phyloP scores from a whole-genome alignment of 2,888 invertebrate genomes.

The Hermodice carunculata region DNA sequence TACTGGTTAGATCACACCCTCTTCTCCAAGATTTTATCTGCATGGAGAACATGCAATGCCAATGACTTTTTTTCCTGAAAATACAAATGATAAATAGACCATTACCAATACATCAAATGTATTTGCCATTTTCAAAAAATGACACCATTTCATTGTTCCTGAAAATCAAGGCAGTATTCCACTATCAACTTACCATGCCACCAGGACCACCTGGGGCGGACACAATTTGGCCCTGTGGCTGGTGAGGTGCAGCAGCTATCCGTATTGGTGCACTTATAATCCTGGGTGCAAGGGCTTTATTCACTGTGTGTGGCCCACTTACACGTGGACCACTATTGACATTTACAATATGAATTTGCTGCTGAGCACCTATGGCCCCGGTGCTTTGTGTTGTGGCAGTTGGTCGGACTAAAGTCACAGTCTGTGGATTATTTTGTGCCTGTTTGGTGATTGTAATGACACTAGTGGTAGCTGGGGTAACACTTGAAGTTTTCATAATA shows the following conservation, averaged over 20 bases:
- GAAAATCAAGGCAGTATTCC: too few species aligned
- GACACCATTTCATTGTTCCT: too few species aligned
- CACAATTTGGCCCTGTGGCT: neutral
- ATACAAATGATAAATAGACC: neutral
- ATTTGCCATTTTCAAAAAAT: too few species aligned
- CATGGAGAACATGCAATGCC: neutral
- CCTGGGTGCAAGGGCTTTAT: conserved; percentile 26
- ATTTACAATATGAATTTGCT: conserved; percentile 27
- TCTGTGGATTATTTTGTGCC: conserved; percentile 20
- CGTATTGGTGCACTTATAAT: conserved; percentile 21
- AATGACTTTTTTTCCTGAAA: neutral
- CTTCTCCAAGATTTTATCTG: neutral
- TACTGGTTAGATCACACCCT: too few species aligned
- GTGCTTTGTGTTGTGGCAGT: neutral
- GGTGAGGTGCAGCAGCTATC: conserved; percentile 26
- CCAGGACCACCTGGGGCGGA: too few species aligned
- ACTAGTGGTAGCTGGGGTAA: conserved; percentile 17
- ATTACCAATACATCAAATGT: too few species aligned
- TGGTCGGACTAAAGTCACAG: conserved; percentile 26
- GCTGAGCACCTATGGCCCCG: conserved; percentile 6
- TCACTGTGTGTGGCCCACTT: conserved; percentile 1
- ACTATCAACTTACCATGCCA: too few species aligned
- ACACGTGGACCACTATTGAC: conserved; percentile 6
- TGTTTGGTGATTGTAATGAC: conserved; percentile 25
- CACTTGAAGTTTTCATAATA: neutral